These are phyloP conservation scores for Sebastiscus albofasciatus DNA, from an alignment of 2,797 vertebrate genomes.

Conservation along the genomic window DNA sequence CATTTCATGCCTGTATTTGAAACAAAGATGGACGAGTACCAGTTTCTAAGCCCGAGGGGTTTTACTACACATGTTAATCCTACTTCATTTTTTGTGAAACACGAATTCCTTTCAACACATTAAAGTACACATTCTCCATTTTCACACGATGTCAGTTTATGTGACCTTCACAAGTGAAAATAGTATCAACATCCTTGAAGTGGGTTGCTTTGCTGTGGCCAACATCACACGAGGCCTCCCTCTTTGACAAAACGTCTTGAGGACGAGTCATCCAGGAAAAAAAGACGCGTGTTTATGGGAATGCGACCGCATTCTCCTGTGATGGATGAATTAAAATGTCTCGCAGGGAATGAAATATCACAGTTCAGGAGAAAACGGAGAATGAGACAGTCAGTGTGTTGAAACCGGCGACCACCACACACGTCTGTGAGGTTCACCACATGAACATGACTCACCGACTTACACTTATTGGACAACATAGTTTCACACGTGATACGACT, in stretches of 20 bases:
- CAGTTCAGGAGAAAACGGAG: conserved; percentile 9
- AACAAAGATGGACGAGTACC: background rate
- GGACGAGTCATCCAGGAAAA: conserved; percentile 17
- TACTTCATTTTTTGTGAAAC: background rate
- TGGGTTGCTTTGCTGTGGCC: background rate
- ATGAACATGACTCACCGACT: conserved; percentile 46
- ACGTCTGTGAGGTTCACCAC: conserved; percentile 16
- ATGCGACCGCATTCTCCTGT: conserved; percentile 12
- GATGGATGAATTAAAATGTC: conserved; percentile 16
- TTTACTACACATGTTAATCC: conserved; percentile 6
- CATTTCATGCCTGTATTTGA: background rate
- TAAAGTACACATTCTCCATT: conserved; percentile 7
- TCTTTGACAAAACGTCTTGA: background rate
- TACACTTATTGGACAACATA: background rate
- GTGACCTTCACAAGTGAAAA: conserved; percentile 6
- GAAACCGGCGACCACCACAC: conserved; percentile 9
- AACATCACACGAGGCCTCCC: background rate
- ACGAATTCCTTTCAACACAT: conserved; percentile 9
- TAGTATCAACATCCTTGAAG: conserved; percentile 24
- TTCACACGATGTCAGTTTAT: background rate
- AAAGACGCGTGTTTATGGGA: conserved; percentile 3
- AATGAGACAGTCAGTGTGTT: conserved; percentile 14
- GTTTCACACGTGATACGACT: conserved; percentile 34
- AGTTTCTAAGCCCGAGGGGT: background rate
- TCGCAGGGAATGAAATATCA: background rate